Conservation (phyloP, 2,797 vertebrate species). For the Heliangelus exortis region DNA sequence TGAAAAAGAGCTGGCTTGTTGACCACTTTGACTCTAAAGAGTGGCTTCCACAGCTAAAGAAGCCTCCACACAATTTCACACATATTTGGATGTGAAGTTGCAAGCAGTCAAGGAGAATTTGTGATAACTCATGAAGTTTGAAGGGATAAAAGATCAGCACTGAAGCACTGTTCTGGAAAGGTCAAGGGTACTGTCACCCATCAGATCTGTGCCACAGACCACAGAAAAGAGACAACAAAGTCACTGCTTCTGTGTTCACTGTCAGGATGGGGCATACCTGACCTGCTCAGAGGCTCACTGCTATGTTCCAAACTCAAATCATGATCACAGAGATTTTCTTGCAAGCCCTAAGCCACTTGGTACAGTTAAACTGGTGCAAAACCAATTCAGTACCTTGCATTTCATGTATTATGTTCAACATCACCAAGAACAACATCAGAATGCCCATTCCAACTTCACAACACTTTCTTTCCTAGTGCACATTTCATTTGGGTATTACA, state of each 20-base stretch:
- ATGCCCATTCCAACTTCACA: not conserved
- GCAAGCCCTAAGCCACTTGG: not conserved
- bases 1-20: not conserved
- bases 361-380: not conserved
- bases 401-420: fast-evolving
- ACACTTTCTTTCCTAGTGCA: not conserved
- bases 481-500: not conserved
- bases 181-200: fast-evolving
- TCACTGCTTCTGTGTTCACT: not conserved
- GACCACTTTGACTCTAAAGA: not conserved
- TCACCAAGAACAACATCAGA: not conserved
- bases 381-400: not conserved
- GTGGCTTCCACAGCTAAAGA: not conserved
- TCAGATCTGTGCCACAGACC: not conserved
- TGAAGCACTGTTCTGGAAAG: not conserved
- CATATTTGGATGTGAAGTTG: not conserved
- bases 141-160: not conserved
- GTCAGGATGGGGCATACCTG: not conserved
- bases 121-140: not conserved
- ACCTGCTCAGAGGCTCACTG: not conserved
- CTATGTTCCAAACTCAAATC: not conserved
- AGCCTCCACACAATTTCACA: not conserved
- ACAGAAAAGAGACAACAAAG: not conserved
- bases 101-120: not conserved
- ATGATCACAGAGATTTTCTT: not conserved